Evolutionary conservation across 2,113 vertebrate genomes (phyloP).

Genomic region (Menura novaehollandiae): DNA sequence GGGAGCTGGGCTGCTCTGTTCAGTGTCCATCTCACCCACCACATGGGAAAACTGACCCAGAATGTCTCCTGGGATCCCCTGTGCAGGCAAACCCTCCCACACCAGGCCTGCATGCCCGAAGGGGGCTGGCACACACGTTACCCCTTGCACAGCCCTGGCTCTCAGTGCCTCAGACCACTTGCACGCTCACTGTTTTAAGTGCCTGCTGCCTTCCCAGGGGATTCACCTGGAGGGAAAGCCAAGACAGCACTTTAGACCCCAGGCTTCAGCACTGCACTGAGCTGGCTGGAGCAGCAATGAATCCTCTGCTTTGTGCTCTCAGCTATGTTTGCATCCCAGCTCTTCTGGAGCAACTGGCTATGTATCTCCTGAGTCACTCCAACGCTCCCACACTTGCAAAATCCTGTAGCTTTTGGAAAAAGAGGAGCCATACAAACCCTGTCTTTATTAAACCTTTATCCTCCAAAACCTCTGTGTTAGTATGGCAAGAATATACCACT

Average conservation of each 20-base stretch:
- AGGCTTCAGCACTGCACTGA: neutral
- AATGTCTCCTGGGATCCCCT: fast-evolving
- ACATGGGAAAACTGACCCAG: neutral
- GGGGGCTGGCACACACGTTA: neutral
- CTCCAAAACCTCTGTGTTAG: neutral
- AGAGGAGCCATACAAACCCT: neutral
- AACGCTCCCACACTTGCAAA: constrained; percentile 5
- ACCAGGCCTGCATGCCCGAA: fast-evolving
- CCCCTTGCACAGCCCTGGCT: neutral
- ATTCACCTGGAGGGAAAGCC: neutral
- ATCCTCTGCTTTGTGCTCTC: neutral
- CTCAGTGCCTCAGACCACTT: neutral
- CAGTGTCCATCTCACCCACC: neutral
- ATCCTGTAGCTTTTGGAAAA: neutral
- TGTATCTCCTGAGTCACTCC: neutral
- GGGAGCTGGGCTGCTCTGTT: neutral
- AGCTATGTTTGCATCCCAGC: neutral
- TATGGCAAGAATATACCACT: neutral
- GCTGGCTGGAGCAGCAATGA: neutral
- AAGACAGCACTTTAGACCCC: neutral
- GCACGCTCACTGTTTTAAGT: fast-evolving
- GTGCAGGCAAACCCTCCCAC: fast-evolving
- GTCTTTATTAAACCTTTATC: constrained; percentile 1
- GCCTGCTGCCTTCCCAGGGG: neutral
- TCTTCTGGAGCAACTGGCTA: neutral